Percentiles rank a stretch among this genome's conserved stretches.
Evolutionary conservation across 2,113 vertebrate genomes (phyloP).

Genomic region (Terrapene triunguis): DNA sequence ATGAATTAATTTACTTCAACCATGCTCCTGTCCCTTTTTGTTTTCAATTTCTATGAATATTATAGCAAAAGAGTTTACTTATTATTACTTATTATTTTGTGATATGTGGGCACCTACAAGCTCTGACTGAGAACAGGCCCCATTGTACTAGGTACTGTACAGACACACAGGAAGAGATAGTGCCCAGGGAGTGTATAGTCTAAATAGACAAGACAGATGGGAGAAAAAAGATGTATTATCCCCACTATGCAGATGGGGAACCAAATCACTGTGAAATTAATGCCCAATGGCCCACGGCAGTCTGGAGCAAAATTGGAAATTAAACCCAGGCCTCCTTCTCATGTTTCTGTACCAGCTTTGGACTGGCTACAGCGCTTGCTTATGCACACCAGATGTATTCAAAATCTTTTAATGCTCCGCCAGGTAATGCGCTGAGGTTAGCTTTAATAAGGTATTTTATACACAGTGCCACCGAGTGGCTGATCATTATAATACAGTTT

Average conservation of each 20-base stretch:
- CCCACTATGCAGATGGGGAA: not conserved
- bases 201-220: not conserved
- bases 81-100: not conserved
- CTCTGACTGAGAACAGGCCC: not conserved
- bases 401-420: no score
- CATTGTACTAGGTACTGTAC: not conserved
- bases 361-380: no score
- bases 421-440: no score
- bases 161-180: not conserved
- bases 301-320: not conserved
- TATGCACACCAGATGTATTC: no score
- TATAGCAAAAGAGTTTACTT: not conserved
- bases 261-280: not conserved
- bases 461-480: no score
- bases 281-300: not conserved
- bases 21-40: no score
- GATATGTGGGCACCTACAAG: not conserved
- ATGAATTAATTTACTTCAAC: not conserved
- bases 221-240: not conserved
- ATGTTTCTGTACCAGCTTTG: not conserved
- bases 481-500: no score
- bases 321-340: not conserved
- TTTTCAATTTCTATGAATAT: no score
- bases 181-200: not conserved
- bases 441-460: no score